Evolutionary conservation across 1,140 invertebrate species (phyloP).

Genomic region (Phymorhynchus buccinoides): DNA sequence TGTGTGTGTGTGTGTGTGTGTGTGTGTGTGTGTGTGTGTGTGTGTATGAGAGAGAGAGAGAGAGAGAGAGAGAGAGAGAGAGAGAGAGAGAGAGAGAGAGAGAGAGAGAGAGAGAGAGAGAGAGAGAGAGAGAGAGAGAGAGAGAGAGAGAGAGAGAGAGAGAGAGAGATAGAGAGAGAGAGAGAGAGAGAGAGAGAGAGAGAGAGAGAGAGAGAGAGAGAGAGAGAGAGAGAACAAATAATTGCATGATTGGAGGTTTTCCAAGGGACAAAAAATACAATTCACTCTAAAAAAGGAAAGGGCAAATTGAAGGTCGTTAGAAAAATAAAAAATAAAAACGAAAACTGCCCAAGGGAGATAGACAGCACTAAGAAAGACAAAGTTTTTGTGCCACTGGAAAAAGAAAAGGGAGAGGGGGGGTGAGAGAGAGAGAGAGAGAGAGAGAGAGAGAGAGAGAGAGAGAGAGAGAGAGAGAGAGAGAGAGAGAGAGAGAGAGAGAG

Average conservation of each 20-base stretch:
- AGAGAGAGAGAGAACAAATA: not conserved
- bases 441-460: not conserved
- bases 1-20: too few species aligned
- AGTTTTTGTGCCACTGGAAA: too few species aligned
- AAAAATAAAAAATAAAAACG: too few species aligned
- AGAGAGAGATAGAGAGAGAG: not conserved
- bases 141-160: not conserved
- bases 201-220: not conserved
- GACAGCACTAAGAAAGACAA: not conserved
- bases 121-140: not conserved
- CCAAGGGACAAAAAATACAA: not conserved
- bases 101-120: not conserved
- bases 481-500: slow-evolving; percentile 1
- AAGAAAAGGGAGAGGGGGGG: not conserved
- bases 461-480: not conserved
- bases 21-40: not conserved
- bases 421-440: slow-evolving; percentile 1
- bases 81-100: not conserved
- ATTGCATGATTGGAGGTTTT: not conserved
- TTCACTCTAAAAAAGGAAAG: too few species aligned
- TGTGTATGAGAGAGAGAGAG: not conserved
- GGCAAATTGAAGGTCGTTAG: too few species aligned
- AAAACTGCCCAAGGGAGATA: too few species aligned
- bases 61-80: not conserved
- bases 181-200: not conserved